phyloP scores from a whole-genome alignment of 2,113 vertebrate species.

The Erythrolamprus reginae region DNA sequence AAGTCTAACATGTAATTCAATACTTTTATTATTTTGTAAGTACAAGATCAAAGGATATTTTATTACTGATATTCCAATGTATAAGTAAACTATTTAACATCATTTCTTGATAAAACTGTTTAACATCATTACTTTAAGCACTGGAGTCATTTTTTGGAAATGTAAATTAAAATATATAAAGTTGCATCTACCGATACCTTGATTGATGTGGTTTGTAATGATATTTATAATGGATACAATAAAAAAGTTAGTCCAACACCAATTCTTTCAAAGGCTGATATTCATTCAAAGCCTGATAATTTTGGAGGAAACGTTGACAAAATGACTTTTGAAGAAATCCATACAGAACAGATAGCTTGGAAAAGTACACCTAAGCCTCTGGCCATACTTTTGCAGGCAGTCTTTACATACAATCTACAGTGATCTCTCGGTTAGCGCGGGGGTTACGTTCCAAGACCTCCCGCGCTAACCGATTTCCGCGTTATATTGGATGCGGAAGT shows the following conservation, averaged over 20 bases:
- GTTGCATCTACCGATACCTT: not conserved
- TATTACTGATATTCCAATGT: constrained; percentile 45
- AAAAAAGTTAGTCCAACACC: not conserved
- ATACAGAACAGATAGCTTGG: not conserved
- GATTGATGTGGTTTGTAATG: not conserved
- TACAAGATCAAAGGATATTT: constrained; percentile 52
- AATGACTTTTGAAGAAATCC: not conserved
- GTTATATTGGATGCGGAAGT: no score
- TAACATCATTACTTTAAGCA: not conserved
- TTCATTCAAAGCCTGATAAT: not conserved
- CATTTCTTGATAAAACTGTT: constrained; percentile 44
- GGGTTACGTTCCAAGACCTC: no score
- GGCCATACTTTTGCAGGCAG: not conserved
- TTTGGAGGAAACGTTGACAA: not conserved
- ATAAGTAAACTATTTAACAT: constrained; percentile 50
- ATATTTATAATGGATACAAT: not conserved
- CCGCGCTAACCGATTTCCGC: no score
- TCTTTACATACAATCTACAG: not conserved
- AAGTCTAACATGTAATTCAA: constrained; percentile 58
- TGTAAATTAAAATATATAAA: not conserved
- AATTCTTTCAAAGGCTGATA: not conserved
- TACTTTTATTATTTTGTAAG: constrained; percentile 63
- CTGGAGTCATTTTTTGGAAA: not conserved
- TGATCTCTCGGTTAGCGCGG: no score
- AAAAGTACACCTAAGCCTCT: not conserved